Evolutionary conservation across 2,113 vertebrate species (phyloP).

Genomic region (Oenanthe melanoleuca): DNA sequence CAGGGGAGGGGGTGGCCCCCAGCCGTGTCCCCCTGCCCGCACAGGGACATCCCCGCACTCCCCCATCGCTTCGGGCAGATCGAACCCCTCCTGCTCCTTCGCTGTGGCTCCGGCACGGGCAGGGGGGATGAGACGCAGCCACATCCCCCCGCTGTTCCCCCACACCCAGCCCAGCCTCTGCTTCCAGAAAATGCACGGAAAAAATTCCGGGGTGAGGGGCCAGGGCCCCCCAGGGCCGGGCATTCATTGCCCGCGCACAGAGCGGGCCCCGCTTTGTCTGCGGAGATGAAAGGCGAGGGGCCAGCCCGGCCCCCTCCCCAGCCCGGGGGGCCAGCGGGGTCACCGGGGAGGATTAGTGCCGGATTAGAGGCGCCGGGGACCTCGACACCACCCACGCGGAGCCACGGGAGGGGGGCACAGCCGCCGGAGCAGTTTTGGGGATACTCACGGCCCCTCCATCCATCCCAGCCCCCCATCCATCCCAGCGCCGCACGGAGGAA

Average conservation of each 20-base stretch:
- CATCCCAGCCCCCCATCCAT: neutral
- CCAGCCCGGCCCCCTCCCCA: neutral
- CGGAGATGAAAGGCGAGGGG: conserved; percentile 12
- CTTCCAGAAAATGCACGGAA: neutral
- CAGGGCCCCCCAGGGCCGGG: neutral
- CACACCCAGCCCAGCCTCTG: neutral
- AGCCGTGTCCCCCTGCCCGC: neutral
- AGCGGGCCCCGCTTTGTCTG: neutral
- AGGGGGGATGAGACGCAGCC: neutral
- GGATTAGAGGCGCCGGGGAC: neutral
- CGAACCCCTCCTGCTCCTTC: neutral
- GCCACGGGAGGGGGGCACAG: neutral
- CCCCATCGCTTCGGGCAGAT: neutral
- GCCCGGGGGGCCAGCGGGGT: neutral
- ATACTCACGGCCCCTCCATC: neutral
- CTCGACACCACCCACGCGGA: neutral
- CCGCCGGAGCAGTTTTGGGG: neutral
- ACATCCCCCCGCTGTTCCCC: neutral
- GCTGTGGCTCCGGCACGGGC: neutral
- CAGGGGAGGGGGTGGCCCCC: neutral
- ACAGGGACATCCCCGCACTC: neutral
- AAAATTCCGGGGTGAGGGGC: neutral
- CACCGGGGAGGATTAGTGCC: neutral
- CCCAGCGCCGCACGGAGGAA: neutral
- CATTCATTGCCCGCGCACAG: neutral